Conservation (phyloP, 2,888 invertebrate species). For the Drepana falcataria region DNA sequence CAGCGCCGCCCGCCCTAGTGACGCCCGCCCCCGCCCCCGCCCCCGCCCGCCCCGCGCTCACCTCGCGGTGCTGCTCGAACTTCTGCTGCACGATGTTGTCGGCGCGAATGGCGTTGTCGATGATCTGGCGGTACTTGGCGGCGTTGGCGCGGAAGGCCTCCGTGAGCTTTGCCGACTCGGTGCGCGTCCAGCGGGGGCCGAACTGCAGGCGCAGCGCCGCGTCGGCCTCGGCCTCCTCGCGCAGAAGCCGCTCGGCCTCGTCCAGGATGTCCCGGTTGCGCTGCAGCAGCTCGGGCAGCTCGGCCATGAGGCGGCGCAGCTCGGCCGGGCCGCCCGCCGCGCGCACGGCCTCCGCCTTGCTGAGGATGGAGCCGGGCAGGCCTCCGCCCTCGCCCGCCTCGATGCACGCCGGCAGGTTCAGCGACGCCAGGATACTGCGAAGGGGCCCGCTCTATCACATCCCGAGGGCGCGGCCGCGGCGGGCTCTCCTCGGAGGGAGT, state of each 20-base stretch:
- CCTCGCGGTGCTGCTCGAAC: constrained; percentile 84
- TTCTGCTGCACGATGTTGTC: constrained; percentile 93
- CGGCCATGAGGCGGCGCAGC: constrained; percentile 86
- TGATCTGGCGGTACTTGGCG: constrained; percentile 94
- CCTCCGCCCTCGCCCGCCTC: constrained; percentile 85
- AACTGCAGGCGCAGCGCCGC: constrained; percentile 92
- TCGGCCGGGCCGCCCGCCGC: constrained; percentile 86
- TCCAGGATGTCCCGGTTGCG: constrained; percentile 94
- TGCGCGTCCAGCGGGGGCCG: constrained; percentile 94
- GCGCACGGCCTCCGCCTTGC: constrained; percentile 89
- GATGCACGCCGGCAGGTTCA: constrained; percentile 98
- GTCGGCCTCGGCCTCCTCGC: constrained; percentile 95
- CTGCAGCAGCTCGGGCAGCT: constrained; percentile 93
- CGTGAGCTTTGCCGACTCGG: constrained; percentile 91
- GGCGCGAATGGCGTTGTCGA: constrained; percentile 91
- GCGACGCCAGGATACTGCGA: constrained; percentile 87
- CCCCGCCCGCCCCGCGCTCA: constrained; percentile 7
- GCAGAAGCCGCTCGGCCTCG: constrained; percentile 91
- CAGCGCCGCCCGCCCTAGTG: neutral
- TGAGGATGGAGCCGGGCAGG: constrained; percentile 92
- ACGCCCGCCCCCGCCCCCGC: neutral
- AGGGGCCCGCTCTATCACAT: neutral
- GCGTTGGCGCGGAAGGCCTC: constrained; percentile 92
- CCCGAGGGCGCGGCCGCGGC: neutral
- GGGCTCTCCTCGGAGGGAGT: neutral